phyloP scores from a whole-genome alignment of 2,888 invertebrate species.

The Acanthococcus lagerstroemiae region DNA sequence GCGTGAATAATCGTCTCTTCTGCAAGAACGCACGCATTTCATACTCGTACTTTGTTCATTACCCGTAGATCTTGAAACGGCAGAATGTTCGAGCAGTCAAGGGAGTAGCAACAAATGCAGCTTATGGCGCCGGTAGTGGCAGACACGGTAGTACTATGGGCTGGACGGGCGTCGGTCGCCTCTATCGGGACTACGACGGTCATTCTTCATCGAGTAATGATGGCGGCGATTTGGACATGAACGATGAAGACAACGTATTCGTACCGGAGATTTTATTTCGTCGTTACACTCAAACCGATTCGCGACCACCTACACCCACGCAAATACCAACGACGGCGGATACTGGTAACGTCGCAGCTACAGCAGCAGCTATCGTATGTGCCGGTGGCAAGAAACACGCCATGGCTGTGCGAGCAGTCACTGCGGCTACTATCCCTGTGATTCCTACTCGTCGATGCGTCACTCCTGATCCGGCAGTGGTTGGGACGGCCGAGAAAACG shows the following conservation, averaged over 20 bases:
- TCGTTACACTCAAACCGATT: constrained; percentile 77
- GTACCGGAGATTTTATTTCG: constrained; percentile 41
- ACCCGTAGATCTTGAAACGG: background rate
- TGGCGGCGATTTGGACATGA: background rate
- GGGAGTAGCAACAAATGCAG: too few relatives aligned
- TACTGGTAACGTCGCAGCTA: constrained; percentile 21
- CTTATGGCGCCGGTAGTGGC: too few relatives aligned
- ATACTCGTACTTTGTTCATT: background rate
- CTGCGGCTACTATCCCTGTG: background rate
- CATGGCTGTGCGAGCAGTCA: background rate
- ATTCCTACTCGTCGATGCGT: constrained; percentile 46
- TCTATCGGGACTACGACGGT: too few relatives aligned
- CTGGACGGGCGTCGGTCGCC: too few relatives aligned
- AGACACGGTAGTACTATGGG: too few relatives aligned
- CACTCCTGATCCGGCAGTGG: constrained; percentile 57
- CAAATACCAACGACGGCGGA: constrained; percentile 59
- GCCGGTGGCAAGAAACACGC: too few relatives aligned
- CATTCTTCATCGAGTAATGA: too few relatives aligned
- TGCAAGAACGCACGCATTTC: too few relatives aligned
- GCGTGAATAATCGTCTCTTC: too few relatives aligned
- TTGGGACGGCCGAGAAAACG: constrained; percentile 46
- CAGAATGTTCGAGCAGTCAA: too few relatives aligned
- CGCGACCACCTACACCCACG: constrained; percentile 68
- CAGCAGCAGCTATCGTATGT: too few relatives aligned
- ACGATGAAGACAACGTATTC: constrained; percentile 37